Conservation (phyloP, 2,797 vertebrate genomes). For the Onychomys arenicola region DNA sequence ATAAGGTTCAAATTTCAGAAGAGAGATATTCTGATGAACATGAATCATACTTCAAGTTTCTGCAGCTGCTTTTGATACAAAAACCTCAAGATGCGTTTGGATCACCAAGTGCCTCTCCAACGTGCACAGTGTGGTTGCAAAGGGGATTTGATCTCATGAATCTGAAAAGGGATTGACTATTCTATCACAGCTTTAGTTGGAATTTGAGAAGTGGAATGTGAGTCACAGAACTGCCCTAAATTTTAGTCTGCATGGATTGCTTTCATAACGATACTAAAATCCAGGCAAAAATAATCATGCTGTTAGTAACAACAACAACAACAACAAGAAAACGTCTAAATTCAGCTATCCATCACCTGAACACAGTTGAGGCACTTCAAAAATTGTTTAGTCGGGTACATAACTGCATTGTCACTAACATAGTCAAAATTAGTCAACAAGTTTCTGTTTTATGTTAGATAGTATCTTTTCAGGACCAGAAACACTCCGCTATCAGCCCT, state of each 20-base stretch:
- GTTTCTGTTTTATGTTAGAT: conserved; percentile 58
- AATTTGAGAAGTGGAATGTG: conserved; percentile 47
- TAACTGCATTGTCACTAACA: conserved; percentile 5
- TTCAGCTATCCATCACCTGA: not conserved
- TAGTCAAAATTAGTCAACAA: conserved; percentile 31
- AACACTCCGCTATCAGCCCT: conserved; percentile 43
- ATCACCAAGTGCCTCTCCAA: conserved; percentile 28
- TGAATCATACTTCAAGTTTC: conserved; percentile 45
- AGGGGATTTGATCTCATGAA: conserved; percentile 58
- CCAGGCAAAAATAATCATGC: not conserved
- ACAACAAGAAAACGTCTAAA: not conserved
- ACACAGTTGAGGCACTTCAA: not conserved
- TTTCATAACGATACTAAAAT: conserved; percentile 43
- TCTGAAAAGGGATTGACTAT: not conserved
- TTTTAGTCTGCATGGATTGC: conserved; percentile 32
- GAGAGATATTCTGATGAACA: conserved; percentile 31
- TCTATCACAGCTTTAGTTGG: conserved; percentile 53
- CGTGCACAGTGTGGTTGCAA: conserved; percentile 9
- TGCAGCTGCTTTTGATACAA: conserved; percentile 58
- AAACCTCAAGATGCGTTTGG: conserved; percentile 62
- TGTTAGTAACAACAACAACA: not conserved
- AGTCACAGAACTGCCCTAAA: conserved; percentile 48
- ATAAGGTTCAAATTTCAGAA: conserved; percentile 60
- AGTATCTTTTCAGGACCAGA: conserved; percentile 50
- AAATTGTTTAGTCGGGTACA: not conserved